Evolutionary conservation across 2,797 vertebrate genomes (phyloP), one percentile per base, ranked within the genome.

Genomic region (Channa striata): DNA sequence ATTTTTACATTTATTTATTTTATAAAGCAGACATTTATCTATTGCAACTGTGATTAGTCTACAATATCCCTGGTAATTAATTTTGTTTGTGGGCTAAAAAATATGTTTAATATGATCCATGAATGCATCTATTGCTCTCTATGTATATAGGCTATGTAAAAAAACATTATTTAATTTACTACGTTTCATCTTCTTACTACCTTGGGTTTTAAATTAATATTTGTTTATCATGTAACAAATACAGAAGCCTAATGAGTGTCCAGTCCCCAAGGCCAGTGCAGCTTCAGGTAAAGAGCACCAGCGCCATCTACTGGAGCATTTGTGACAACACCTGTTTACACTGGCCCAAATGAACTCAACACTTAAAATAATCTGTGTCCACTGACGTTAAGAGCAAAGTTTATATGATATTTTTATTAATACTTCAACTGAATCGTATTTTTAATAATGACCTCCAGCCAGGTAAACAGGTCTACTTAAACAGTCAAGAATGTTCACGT

Each of bases 231-330:
- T 57, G 19, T 40, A 20, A n/a, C 8, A 5, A 4, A 47, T 19
- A 17, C 46, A 37, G 46, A 20, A 61, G n/a, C 40, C 23, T 19
- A 8, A 20, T 33, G 9, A 5, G 5, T 1, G 20, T 30, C 19
- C 40, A 48, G 6, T 49, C 40, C 30, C 0, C 2, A 16, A 21
- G 2, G 2, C 2, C 13, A 13, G 13, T 56, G 36, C 5, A 13
- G 54, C 21, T 39, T 20, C 21, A 17, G n/a, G 79, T 44, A 51
- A 51, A 62, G 59, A 79, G n/a, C 74, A 77, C 34, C 30, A 77
- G 44, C 54, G 81, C 85, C 89, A 88, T 76, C 91, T 91, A 54
- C 48, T 84, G 91, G 78, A 42, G 6, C 0, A 13, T 10, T 0
- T 33, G 11, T 51, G 47, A 70, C 79, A 83, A 50, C 43, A 59